phyloP scores from a whole-genome alignment of 2,888 invertebrate species.

The Metopia argyrocephala region DNA sequence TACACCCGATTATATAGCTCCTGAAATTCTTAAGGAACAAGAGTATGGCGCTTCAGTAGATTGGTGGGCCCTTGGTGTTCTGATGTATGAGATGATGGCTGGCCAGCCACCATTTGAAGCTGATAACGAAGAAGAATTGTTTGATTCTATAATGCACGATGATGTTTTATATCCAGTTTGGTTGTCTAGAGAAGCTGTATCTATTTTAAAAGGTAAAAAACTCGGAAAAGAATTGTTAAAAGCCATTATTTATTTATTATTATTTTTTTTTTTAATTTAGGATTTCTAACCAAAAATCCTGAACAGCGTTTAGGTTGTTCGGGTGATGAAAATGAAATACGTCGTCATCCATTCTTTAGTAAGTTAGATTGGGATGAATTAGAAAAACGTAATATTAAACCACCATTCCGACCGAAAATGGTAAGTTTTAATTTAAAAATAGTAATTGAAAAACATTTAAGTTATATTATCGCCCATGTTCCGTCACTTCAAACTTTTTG shows the following conservation, averaged over 20 bases:
- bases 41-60: constrained; percentile 94
- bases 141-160: constrained; percentile 98
- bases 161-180: constrained; percentile 99
- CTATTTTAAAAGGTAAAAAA: constrained; percentile 86
- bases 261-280: constrained; percentile 82
- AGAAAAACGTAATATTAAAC: constrained; percentile 92
- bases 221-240: neutral
- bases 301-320: constrained; percentile 95
- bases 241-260: neutral
- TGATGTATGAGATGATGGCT: constrained; percentile 99
- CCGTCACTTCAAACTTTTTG: too few relatives aligned
- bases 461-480: neutral
- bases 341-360: constrained; percentile 93
- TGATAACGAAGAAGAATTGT: constrained; percentile 99
- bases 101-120: constrained; percentile 99
- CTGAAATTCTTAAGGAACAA: constrained; percentile 96
- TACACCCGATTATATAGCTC: constrained; percentile 99
- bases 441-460: neutral
- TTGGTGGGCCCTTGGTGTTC: constrained; percentile 98
- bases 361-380: constrained; percentile 98
- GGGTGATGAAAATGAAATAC: constrained; percentile 85
- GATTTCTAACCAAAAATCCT: constrained; percentile 99
- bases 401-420: constrained; percentile 99
- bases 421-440: constrained; percentile 81
- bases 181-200: constrained; percentile 93